These are phyloP conservation scores for Pristionchus arcanus DNA, from an alignment of 2,888 invertebrate species.

Conservation along the genomic window DNA sequence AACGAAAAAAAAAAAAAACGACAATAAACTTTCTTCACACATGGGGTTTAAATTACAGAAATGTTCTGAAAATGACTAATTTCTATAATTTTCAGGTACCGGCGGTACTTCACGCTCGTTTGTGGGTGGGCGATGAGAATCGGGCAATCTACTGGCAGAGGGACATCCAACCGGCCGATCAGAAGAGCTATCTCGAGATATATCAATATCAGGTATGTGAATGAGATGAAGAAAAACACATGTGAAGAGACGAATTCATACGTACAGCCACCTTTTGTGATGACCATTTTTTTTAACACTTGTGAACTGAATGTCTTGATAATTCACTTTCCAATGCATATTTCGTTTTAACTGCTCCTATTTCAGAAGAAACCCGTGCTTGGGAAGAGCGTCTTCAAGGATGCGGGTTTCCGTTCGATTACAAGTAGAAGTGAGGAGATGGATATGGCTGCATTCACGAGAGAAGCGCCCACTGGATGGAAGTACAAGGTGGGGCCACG, in stretches of 20 bases:
- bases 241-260: neutral
- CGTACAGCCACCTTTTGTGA: too few species aligned
- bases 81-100: constrained; percentile 61
- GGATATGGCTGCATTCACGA: neutral
- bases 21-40: too few species aligned
- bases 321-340: neutral
- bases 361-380: constrained; percentile 12
- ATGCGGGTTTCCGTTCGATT: neutral
- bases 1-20: too few species aligned
- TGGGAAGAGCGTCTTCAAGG: neutral
- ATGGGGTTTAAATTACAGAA: neutral
- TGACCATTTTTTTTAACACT: too few species aligned
- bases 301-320: too few species aligned
- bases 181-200: constrained; percentile 70
- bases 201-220: constrained; percentile 63
- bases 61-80: neutral
- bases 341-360: neutral
- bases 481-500: constrained; percentile 13
- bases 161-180: constrained; percentile 68
- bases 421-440: neutral
- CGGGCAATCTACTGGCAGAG: constrained; percentile 44
- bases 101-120: constrained; percentile 68
- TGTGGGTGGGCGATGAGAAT: constrained; percentile 70
- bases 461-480: constrained; percentile 30
- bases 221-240: neutral